Evolutionary conservation across 2,888 invertebrate genomes (phyloP).

Genomic region (Isoperla grammatica): DNA sequence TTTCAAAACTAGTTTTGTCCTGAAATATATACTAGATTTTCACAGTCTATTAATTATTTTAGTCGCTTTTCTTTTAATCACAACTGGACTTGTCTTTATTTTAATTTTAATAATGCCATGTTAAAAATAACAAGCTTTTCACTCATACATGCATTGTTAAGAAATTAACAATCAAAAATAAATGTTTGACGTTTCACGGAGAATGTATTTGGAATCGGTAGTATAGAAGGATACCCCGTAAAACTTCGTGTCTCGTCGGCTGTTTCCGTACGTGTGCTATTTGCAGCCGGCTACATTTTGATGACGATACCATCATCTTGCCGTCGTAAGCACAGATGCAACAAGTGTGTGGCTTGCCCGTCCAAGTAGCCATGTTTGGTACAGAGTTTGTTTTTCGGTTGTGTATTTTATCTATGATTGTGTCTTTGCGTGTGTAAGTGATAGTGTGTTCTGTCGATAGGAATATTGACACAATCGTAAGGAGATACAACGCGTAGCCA

Average conservation of each 20-base stretch:
- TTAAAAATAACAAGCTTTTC: too few species aligned
- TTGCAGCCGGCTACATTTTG: slow-evolving; percentile 8
- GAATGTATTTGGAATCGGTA: not conserved
- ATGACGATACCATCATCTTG: slow-evolving; percentile 17
- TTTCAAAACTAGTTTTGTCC: too few species aligned
- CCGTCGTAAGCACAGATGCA: not conserved
- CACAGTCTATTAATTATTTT: too few species aligned
- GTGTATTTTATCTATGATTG: not conserved
- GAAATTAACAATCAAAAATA: too few species aligned
- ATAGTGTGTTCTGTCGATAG: not conserved
- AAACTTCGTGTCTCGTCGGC: slow-evolving; percentile 11
- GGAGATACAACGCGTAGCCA: too few species aligned
- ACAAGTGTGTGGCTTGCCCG: not conserved
- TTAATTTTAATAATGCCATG: too few species aligned
- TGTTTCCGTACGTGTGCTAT: slow-evolving; percentile 18
- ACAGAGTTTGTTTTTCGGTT: not conserved
- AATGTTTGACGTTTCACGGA: too few species aligned
- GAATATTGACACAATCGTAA: too few species aligned
- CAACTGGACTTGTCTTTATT: too few species aligned
- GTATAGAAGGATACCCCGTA: not conserved
- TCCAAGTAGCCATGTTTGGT: not conserved
- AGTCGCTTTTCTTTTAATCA: too few species aligned
- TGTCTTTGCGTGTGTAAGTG: not conserved
- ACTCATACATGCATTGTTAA: too few species aligned
- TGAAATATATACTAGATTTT: too few species aligned